These are phyloP conservation scores for Scaeva pyrastri DNA, from an alignment of 2,888 invertebrate genomes.

Conservation along the genomic window DNA sequence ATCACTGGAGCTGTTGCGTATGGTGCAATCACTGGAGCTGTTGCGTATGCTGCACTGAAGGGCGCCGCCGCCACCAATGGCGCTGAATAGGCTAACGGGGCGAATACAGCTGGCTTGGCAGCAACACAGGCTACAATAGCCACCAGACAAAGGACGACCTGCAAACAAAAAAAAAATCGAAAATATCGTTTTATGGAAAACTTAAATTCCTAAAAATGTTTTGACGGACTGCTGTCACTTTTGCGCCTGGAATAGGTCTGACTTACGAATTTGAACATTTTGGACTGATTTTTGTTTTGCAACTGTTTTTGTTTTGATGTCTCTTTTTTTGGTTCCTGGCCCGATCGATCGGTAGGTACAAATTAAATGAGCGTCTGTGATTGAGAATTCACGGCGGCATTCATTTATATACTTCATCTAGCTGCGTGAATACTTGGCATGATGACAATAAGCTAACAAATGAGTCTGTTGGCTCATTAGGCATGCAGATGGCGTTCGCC, in stretches of 20 bases:
- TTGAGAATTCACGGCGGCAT: constrained; percentile 68
- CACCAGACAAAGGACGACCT: constrained; percentile 75
- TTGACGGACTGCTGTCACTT: constrained; percentile 37
- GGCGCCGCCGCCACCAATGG: constrained; percentile 79
- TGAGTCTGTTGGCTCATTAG: constrained; percentile 53
- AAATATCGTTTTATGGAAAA: constrained; percentile 76
- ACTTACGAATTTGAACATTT: constrained; percentile 82
- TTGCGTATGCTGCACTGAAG: constrained; percentile 74
- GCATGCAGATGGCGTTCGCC: constrained; percentile 62
- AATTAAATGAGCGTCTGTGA: constrained; percentile 59
- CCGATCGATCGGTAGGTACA: constrained; percentile 28
- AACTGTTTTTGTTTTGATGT: constrained; percentile 18
- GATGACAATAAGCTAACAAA: constrained; percentile 62
- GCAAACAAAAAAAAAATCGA: constrained; percentile 77
- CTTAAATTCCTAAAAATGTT: constrained; percentile 19
- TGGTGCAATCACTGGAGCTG: constrained; percentile 35
- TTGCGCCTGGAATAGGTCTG: constrained; percentile 74
- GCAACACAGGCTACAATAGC: constrained; percentile 78
- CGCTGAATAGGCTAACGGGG: constrained; percentile 81
- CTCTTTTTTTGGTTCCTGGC: constrained; percentile 12
- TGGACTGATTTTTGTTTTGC: constrained; percentile 42
- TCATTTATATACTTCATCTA: constrained; percentile 70
- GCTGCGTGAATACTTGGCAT: constrained; percentile 63
- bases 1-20: constrained; percentile 83
- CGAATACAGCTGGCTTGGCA: constrained; percentile 81